phyloP scores from a whole-genome alignment of 2,888 invertebrate genomes.

The Isoperla grammatica region DNA sequence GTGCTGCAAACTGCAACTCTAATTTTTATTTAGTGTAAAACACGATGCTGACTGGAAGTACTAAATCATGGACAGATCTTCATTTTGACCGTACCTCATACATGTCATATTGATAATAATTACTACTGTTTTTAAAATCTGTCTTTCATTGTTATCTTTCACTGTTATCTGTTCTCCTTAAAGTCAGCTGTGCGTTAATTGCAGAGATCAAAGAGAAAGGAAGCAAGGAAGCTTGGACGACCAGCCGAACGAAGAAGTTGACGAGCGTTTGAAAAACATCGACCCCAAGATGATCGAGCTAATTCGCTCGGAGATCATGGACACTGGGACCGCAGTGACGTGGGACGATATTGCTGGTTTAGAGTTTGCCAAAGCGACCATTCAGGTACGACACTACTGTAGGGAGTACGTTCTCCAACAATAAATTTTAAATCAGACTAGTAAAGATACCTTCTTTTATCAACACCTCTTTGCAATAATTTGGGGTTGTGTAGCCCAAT shows the following conservation, averaged over 20 bases:
- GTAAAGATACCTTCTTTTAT: too few relatives aligned
- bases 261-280: slow-evolving; percentile 71
- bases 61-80: too few relatives aligned
- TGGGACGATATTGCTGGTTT: slow-evolving; percentile 97
- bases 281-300: slow-evolving; percentile 90
- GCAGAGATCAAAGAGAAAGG: slow-evolving; percentile 21
- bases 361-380: slow-evolving; percentile 84
- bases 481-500: too few relatives aligned
- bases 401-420: too few relatives aligned
- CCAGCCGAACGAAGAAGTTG: slow-evolving; percentile 38
- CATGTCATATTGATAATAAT: too few relatives aligned
- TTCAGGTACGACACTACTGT: slow-evolving; percentile 51
- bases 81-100: too few relatives aligned
- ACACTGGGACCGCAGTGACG: slow-evolving; percentile 62
- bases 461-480: too few relatives aligned
- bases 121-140: too few relatives aligned
- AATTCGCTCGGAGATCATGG: slow-evolving; percentile 90
- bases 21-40: slow-evolving; percentile 34
- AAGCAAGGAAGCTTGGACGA: slow-evolving; percentile 32
- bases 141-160: too few relatives aligned
- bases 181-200: slow-evolving; percentile 9
- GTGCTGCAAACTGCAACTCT: too few relatives aligned
- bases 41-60: too few relatives aligned
- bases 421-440: too few relatives aligned
- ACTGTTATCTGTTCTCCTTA: slow-evolving; percentile 16